These are phyloP conservation scores for Planococcus citri DNA, from an alignment of 1,140 invertebrate genomes.

Conservation along the genomic window DNA sequence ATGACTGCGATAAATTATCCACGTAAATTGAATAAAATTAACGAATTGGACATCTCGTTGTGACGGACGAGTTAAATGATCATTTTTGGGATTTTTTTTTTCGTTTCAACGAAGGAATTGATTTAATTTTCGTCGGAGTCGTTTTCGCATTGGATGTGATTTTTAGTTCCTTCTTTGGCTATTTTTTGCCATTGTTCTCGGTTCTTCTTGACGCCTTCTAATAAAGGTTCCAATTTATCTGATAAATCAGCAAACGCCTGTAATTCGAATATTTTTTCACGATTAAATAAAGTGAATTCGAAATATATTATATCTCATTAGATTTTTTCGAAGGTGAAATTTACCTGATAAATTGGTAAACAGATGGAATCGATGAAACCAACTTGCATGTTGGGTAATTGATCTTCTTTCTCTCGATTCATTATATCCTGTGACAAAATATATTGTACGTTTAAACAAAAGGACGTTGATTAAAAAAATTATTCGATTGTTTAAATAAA, in stretches of 20 bases:
- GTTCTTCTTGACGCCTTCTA: slow-evolving; percentile 73
- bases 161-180: slow-evolving; percentile 39
- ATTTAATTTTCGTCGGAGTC: not conserved
- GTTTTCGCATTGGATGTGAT: not conserved
- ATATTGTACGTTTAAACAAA: slow-evolving; percentile 29
- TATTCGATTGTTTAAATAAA: slow-evolving; percentile 4
- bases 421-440: slow-evolving; percentile 94
- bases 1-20: not conserved
- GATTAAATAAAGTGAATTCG: no score
- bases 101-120: no score
- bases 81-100: no score
- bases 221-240: slow-evolving; percentile 59
- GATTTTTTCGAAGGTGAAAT: slow-evolving; percentile 36
- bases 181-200: slow-evolving; percentile 68
- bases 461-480: not conserved
- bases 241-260: slow-evolving; percentile 74
- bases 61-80: no score
- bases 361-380: slow-evolving; percentile 93
- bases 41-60: no score
- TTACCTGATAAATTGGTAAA: slow-evolving; percentile 86
- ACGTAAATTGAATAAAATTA: no score
- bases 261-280: slow-evolving; percentile 28
- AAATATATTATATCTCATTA: not conserved
- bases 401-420: slow-evolving; percentile 90
- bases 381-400: slow-evolving; percentile 91